Conservation (phyloP, 2,888 invertebrate genomes). For the Epirrhoe alternata region DNA sequence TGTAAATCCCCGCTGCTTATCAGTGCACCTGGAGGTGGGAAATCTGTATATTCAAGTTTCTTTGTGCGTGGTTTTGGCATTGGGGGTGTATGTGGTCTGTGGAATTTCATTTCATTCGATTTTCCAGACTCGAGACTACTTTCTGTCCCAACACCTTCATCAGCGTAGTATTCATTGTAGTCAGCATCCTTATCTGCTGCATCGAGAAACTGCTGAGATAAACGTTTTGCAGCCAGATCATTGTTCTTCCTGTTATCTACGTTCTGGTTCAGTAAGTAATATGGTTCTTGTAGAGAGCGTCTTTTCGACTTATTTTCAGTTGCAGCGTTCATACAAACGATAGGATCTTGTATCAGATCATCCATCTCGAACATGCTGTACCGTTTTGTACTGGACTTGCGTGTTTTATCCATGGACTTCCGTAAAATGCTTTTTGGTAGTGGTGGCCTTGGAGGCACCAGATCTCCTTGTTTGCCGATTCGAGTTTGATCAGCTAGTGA, state of each 20-base stretch:
- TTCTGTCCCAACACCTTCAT: constrained; percentile 87
- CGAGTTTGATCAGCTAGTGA: constrained; percentile 85
- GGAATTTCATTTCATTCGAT: constrained; percentile 80
- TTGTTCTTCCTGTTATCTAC: constrained; percentile 81
- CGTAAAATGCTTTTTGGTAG: constrained; percentile 90
- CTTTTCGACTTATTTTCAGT: constrained; percentile 86
- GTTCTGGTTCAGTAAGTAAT: constrained; percentile 85
- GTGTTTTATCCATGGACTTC: constrained; percentile 85
- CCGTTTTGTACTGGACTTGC: constrained; percentile 85
- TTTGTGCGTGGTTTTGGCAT: constrained; percentile 80
- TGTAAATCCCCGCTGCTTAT: constrained; percentile 87
- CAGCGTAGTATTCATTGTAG: constrained; percentile 83
- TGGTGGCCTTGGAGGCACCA: constrained; percentile 89
- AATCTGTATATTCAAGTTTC: constrained; percentile 79
- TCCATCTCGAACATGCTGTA: constrained; percentile 93
- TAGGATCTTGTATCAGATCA: constrained; percentile 80
- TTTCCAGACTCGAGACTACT: constrained; percentile 86
- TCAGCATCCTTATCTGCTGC: constrained; percentile 83
- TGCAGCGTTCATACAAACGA: constrained; percentile 74
- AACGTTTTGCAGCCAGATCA: constrained; percentile 80
- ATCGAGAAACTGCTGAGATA: constrained; percentile 82
- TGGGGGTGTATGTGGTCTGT: constrained; percentile 82
- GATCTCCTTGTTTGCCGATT: constrained; percentile 75
- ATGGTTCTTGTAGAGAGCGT: constrained; percentile 91
- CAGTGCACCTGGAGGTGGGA: constrained; percentile 79